Evolutionary conservation across 92 coral and sea anemone genomes (phyloP), one percentile per base, ranked within the genome.

Genomic region (Virgularia gustaviana): DNA sequence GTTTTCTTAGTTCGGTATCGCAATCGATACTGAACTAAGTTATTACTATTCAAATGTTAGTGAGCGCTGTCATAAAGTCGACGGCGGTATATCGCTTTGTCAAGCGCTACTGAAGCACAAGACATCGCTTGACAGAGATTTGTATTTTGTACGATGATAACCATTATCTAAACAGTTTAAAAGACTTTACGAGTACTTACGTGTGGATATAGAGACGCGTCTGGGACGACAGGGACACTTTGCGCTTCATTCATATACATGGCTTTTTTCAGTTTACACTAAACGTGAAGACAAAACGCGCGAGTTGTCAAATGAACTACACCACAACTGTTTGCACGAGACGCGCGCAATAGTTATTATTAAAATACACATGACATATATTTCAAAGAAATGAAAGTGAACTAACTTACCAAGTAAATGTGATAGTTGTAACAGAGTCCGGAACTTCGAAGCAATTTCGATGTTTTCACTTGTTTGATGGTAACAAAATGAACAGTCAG

Each of bases 151-250:
- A n/a, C n/a, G n/a, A n/a, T n/a, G n/a, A n/a, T n/a, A n/a, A n/a
- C n/a, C n/a, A n/a, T n/a, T n/a, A 28, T 16, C 37, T 19, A 18
- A 9, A 31, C 51, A 32, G 44, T 70, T 25, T 6, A 36, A 44
- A 9, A 15, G 45, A 35, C 43, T 28, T 35, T 22, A 49, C 22
- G 36, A 19, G 38, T 43, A 71, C 90, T 79, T 83, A 94, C 99
- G 70, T 94, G 99, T 15, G 90, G 90, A 71, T 94, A 94, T 2
- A 94, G 88, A 6, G 96, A 85, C 9, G 99, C 88, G 51, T 94
- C 99, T 7, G 99, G 99, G 0, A 94, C 99, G 31, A 94, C 99
- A 30, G 75, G 75, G 9, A 68, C 75, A 54, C 75, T 68, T 49
- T 68, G 75, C 60, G 75, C 75, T 51, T 68, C 75, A 33, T 68